Evolutionary conservation across 2,888 invertebrate genomes (phyloP).

Genomic region (Leistus spinibarbis): DNA sequence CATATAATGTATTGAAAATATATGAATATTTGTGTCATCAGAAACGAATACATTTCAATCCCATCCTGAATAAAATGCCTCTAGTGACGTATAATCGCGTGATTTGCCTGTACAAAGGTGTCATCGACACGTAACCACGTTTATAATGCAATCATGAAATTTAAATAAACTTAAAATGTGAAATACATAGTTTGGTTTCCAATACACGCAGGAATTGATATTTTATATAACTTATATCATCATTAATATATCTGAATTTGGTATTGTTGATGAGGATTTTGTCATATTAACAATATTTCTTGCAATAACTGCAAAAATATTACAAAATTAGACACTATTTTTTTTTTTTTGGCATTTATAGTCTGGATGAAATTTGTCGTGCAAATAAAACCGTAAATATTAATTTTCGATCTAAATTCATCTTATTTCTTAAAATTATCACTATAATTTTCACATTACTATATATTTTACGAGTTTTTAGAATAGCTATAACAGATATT

Average conservation of each 20-base stretch:
- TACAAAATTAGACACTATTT: background rate
- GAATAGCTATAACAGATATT: too few relatives aligned
- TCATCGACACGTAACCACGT: background rate
- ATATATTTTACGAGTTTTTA: too few relatives aligned
- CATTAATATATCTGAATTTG: too few relatives aligned
- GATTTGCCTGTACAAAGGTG: conserved; percentile 35
- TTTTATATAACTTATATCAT: too few relatives aligned
- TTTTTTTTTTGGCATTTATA: background rate
- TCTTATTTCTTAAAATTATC: too few relatives aligned
- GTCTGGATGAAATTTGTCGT: too few relatives aligned
- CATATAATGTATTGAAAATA: background rate
- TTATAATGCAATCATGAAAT: background rate
- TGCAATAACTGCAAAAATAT: too few relatives aligned
- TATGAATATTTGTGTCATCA: background rate
- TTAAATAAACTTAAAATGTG: background rate
- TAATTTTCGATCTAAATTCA: too few relatives aligned
- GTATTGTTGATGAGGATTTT: too few relatives aligned
- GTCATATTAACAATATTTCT: too few relatives aligned
- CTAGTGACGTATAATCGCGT: conserved; percentile 36
- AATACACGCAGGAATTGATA: background rate
- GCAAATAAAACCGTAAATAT: too few relatives aligned
- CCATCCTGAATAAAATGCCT: conserved; percentile 12
- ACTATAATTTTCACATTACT: too few relatives aligned
- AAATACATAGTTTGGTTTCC: background rate
- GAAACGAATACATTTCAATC: background rate